Conservation (phyloP, 2,113 vertebrate genomes). For the Coregonus clupeaformis region DNA sequence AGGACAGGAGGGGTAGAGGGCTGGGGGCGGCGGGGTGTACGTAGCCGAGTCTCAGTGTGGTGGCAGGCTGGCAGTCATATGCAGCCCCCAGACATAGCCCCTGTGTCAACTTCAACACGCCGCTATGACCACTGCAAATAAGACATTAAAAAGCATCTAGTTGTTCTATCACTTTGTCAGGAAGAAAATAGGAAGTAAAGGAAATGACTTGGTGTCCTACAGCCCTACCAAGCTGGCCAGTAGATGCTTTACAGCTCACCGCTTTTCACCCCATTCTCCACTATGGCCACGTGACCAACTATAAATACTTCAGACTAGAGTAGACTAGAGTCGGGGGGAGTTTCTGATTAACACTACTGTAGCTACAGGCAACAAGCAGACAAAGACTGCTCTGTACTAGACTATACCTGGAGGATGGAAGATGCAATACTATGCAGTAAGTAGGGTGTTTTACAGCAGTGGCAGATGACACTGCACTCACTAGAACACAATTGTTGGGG, state of each 20-base stretch:
- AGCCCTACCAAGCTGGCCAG: background rate
- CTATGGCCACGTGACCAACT: conserved; percentile 10
- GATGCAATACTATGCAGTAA: background rate
- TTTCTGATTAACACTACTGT: background rate
- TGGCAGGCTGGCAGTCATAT: background rate
- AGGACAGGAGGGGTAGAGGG: background rate
- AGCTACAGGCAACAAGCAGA: background rate
- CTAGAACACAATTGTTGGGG: background rate
- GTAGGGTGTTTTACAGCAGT: background rate
- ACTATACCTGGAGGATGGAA: background rate
- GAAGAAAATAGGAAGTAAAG: background rate
- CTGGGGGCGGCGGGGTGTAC: background rate
- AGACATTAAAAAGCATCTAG: background rate
- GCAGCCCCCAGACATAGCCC: background rate
- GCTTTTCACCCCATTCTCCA: background rate
- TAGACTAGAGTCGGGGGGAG: background rate
- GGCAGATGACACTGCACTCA: background rate
- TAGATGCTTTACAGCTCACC: background rate
- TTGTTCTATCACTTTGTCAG: background rate
- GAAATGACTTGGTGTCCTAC: background rate
- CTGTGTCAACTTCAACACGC: background rate
- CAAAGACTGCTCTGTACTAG: conserved; percentile 12
- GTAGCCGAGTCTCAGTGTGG: background rate
- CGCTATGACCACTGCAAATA: too few relatives aligned
- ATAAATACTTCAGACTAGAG: background rate